Evolutionary conservation across 2,797 vertebrate genomes (phyloP).

Genomic region (Peromyscus nudipes): DNA sequence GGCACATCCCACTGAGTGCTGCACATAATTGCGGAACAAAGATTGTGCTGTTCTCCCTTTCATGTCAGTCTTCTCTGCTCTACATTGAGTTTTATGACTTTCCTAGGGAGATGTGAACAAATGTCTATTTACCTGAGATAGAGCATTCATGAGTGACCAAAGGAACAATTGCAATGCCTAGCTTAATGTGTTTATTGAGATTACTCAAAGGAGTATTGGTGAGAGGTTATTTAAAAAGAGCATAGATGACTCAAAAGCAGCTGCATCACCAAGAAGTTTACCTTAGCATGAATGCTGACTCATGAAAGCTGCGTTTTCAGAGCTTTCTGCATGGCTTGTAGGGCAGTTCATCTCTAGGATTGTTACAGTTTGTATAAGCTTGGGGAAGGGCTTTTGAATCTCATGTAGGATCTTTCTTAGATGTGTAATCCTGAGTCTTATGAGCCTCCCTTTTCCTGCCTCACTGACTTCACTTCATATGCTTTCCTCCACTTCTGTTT

Average conservation of each 20-base stretch:
- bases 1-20: background rate
- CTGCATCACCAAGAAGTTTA: background rate
- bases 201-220: background rate
- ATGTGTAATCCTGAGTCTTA: background rate
- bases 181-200: background rate
- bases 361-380: background rate
- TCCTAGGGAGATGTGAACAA: background rate
- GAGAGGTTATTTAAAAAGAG: background rate
- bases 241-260: background rate
- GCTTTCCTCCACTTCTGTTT: background rate
- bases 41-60: background rate
- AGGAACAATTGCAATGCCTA: background rate
- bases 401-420: background rate
- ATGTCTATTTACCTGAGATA: background rate
- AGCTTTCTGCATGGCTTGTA: background rate
- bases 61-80: background rate
- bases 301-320: background rate
- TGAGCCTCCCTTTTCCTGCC: background rate
- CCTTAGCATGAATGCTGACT: background rate
- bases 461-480: background rate
- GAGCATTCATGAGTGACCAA: background rate
- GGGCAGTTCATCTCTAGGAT: background rate
- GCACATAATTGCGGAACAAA: background rate
- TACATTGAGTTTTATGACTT: background rate
- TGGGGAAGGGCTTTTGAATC: background rate